Evolutionary conservation across 1,140 invertebrate species (phyloP).

Genomic region (Ooceraea biroi): DNA sequence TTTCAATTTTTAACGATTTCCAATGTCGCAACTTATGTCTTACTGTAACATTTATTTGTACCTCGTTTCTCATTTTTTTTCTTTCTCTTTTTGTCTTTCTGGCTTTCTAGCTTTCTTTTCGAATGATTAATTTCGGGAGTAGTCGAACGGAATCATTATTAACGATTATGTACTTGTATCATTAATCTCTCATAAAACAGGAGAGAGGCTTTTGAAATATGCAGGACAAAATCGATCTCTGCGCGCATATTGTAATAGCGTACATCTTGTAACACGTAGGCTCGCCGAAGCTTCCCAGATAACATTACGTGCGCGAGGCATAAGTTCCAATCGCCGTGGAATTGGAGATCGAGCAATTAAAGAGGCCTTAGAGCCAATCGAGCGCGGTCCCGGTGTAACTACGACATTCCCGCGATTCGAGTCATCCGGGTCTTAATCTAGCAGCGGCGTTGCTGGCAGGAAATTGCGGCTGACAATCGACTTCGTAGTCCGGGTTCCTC

Average conservation of each 20-base stretch:
- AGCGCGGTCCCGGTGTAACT: constrained; percentile 37
- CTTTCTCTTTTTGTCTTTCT: too few relatives aligned
- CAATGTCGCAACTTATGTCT: constrained; percentile 33
- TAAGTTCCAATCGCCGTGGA: constrained; percentile 15
- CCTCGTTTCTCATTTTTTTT: background rate
- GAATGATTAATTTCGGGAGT: background rate
- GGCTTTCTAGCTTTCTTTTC: background rate
- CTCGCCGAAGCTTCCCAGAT: background rate
- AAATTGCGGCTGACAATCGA: constrained; percentile 80
- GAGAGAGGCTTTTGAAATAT: background rate
- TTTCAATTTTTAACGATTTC: constrained; percentile 52
- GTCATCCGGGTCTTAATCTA: constrained; percentile 64
- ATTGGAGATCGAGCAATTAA: constrained; percentile 59
- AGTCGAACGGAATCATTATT: background rate
- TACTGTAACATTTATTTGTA: constrained; percentile 16
- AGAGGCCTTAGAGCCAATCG: constrained; percentile 47
- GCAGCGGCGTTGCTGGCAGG: constrained; percentile 60
- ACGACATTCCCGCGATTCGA: constrained; percentile 38
- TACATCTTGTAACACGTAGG: too few relatives aligned
- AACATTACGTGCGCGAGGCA: background rate
- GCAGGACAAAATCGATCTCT: background rate
- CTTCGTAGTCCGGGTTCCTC: constrained; percentile 63
- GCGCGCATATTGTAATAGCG: background rate
- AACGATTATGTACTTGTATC: background rate
- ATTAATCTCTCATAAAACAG: background rate